These are phyloP conservation scores for Paraescarpia echinospica DNA, from an alignment of 1,140 invertebrate species.

Conservation along the genomic window DNA sequence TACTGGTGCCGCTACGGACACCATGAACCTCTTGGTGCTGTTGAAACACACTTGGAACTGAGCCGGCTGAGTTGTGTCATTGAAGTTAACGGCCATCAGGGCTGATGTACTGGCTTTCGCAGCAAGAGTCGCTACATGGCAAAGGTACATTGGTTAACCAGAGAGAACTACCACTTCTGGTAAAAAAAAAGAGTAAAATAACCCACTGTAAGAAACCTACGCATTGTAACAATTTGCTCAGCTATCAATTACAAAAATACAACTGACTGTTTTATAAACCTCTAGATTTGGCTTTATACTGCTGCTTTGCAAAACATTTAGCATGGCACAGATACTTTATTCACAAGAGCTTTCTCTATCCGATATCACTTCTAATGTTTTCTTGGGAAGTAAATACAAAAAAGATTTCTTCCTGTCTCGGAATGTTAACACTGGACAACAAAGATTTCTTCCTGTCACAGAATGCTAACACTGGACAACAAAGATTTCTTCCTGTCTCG, in stretches of 20 bases:
- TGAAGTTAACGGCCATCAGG: slow-evolving; percentile 87
- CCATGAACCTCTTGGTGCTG: slow-evolving; percentile 60
- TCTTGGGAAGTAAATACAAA: too few relatives aligned
- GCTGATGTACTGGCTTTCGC: slow-evolving; percentile 54
- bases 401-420: too few relatives aligned
- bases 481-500: too few relatives aligned
- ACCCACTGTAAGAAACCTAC: neutral
- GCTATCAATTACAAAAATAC: neutral
- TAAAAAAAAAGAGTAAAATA: neutral
- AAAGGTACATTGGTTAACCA: slow-evolving; percentile 45
- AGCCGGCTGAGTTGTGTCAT: slow-evolving; percentile 87
- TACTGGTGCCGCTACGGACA: slow-evolving; percentile 79
- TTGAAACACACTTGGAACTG: slow-evolving; percentile 75
- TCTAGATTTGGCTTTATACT: neutral
- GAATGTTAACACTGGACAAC: too few relatives aligned
- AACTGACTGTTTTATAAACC: neutral
- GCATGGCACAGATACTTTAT: neutral
- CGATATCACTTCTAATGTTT: too few relatives aligned
- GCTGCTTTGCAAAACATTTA: neutral
- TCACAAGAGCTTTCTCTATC: neutral
- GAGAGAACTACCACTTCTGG: slow-evolving; percentile 61
- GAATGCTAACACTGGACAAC: too few relatives aligned
- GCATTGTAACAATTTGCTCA: neutral
- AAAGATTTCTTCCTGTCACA: too few relatives aligned
- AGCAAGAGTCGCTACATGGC: slow-evolving; percentile 59